These are phyloP conservation scores for Dendrolimus kikuchii DNA, from an alignment of 1,140 invertebrate genomes.

Conservation along the genomic window DNA sequence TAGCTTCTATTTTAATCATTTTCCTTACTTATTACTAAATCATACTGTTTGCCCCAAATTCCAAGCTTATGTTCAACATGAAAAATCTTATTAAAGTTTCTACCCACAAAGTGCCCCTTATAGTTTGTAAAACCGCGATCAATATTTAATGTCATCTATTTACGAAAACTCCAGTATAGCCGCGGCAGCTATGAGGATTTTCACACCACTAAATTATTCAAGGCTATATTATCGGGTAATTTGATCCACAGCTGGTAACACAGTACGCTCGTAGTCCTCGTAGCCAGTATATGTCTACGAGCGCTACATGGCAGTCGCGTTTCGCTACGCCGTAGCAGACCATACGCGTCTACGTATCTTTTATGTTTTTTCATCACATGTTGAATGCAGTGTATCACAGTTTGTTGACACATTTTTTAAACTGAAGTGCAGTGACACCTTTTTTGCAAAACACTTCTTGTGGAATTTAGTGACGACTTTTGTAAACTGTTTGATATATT, in stretches of 20 bases:
- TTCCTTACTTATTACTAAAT: too few relatives aligned
- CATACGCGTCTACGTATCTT: constrained; percentile 8
- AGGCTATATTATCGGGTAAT: constrained; percentile 19
- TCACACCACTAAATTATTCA: constrained; percentile 13
- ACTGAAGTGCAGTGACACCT: constrained; percentile 11
- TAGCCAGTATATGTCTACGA: constrained; percentile 13
- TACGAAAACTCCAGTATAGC: constrained; percentile 1
- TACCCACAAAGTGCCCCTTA: too few relatives aligned
- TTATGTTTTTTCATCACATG: constrained; percentile 6
- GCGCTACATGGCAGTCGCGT: constrained; percentile 12
- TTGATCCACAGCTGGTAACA: constrained; percentile 16
- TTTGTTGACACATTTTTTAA: constrained; percentile 12
- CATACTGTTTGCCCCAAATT: too few relatives aligned
- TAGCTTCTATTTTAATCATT: too few relatives aligned
- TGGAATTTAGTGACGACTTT: background rate
- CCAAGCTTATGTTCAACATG: too few relatives aligned
- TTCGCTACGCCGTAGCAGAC: constrained; percentile 10
- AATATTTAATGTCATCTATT: background rate
- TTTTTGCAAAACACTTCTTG: constrained; percentile 3
- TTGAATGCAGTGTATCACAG: constrained; percentile 13
- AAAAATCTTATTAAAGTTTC: too few relatives aligned
- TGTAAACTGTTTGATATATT: constrained; percentile 3
- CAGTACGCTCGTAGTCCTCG: constrained; percentile 9
- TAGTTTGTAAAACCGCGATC: too few relatives aligned
- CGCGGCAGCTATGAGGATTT: constrained; percentile 11